Base-by-base conservation (phyloP, 1,140 invertebrate genomes). In the Drosophila bocqueti region DNA sequence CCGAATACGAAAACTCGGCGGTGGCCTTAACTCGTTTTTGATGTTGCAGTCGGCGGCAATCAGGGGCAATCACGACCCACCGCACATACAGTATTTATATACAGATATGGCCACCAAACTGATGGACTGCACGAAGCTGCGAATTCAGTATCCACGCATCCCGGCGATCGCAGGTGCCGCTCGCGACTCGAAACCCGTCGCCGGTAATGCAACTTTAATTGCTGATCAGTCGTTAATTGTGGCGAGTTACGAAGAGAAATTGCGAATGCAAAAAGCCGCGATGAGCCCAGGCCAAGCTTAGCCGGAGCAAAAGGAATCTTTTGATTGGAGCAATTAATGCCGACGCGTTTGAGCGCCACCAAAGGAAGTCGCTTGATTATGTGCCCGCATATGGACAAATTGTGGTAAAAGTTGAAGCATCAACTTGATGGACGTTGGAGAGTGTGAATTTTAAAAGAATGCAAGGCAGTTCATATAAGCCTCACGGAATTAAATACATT, bases 141-240 rank as follows among this genome's bases (percentile, higher is more conserved):
- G 52, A 72, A 82, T 85, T 76, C 73, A 71, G 73, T 82, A 82
- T 79, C 49, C 79, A 85, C 75, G 62, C 82, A 82, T 71, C 81
- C 68, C 49, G 36, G 38, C 10, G 21, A 60, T 43, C 67, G 67
- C 83, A 86, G 79, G 61, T 86, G 83, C 69, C 83, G 64, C 57
- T 24, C 18, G 13, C 52, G 18, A 34, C 29, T 60, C 57, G 10
- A 26, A 42, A 0, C 40, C 54, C 69, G 76, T 60, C 60, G 52
- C 64, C 58, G 83, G 64, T 85, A 86, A 85, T 85, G 83, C 83
- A 86, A 81, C 65, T 85, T 85, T 85, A 85, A 85, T 85, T 85
- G 83, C 71, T 74, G 83, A 85, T 85, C 83, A 82, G 79, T 79
- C 83, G 83, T 86, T 85, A 85, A 85, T 85, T 85, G 83, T 86